Evolutionary conservation across 1,140 invertebrate species (phyloP).

Genomic region (Phymorhynchus buccinoides): DNA sequence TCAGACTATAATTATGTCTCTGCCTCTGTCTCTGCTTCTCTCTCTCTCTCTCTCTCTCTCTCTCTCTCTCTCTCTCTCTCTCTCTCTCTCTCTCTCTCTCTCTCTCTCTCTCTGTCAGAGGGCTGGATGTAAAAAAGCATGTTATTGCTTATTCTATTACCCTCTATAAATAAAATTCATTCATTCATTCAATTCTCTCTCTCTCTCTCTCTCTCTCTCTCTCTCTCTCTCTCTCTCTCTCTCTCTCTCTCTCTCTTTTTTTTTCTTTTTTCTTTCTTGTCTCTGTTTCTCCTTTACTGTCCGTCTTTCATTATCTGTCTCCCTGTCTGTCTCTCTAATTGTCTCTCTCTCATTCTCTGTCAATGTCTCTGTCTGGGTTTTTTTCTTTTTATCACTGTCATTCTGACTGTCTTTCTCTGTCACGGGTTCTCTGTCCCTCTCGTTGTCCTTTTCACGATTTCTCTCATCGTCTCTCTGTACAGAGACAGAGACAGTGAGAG

Average conservation of each 20-base stretch:
- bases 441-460: not conserved
- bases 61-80: conserved; percentile 10
- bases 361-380: not conserved
- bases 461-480: too few species aligned
- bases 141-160: too few species aligned
- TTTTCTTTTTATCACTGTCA: too few species aligned
- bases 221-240: not conserved
- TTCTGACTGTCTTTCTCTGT: too few species aligned
- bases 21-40: too few species aligned
- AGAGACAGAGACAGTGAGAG: too few species aligned
- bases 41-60: not conserved
- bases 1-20: too few species aligned
- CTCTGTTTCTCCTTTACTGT: not conserved
- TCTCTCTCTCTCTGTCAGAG: too few species aligned
- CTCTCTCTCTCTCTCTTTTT: not conserved
- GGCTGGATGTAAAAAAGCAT: too few species aligned
- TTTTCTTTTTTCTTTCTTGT: not conserved
- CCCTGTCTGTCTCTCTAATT: not conserved
- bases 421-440: not conserved
- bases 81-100: conserved; percentile 22
- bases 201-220: not conserved
- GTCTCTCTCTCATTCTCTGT: not conserved
- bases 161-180: too few species aligned
- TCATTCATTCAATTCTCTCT: too few species aligned
- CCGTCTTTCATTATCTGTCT: not conserved